These are phyloP conservation scores for Napeogenes inachia DNA, from an alignment of 2,888 invertebrate genomes.

Conservation along the genomic window DNA sequence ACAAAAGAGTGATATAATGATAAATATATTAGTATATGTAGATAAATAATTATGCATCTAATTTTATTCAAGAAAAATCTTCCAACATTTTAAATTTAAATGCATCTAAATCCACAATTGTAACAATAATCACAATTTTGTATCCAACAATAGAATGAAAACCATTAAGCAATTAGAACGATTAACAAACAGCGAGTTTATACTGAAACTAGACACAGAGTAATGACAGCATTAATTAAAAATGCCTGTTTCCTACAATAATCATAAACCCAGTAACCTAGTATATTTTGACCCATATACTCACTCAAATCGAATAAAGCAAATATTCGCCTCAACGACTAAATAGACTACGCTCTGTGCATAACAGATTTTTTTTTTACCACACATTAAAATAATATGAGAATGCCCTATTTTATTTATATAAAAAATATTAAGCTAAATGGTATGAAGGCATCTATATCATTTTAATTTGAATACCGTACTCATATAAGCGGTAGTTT, in stretches of 20 bases:
- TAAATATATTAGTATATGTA: too few relatives aligned
- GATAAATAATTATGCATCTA: too few relatives aligned
- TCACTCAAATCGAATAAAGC: constrained; percentile 21
- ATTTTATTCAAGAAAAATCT: too few relatives aligned
- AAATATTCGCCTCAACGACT: constrained; percentile 23
- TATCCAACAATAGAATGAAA: not conserved
- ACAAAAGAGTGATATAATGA: too few relatives aligned
- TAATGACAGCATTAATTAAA: constrained; percentile 10
- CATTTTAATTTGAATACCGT: too few relatives aligned
- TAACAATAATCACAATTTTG: too few relatives aligned
- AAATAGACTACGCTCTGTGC: constrained; percentile 19
- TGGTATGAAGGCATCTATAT: too few relatives aligned
- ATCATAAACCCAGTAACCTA: constrained; percentile 21
- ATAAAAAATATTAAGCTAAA: too few relatives aligned
- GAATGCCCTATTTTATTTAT: not conserved
- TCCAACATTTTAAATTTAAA: too few relatives aligned
- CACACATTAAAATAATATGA: constrained; percentile 8
- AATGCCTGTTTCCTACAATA: constrained; percentile 14
- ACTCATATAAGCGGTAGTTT: too few relatives aligned
- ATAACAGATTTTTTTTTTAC: constrained; percentile 20
- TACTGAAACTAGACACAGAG: constrained; percentile 2
- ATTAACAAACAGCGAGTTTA: not conserved
- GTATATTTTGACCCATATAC: constrained; percentile 26
- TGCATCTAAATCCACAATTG: too few relatives aligned
- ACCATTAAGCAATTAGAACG: not conserved